These are phyloP conservation scores for Orthosia gothica DNA, from an alignment of 2,888 invertebrate species.

Conservation along the genomic window DNA sequence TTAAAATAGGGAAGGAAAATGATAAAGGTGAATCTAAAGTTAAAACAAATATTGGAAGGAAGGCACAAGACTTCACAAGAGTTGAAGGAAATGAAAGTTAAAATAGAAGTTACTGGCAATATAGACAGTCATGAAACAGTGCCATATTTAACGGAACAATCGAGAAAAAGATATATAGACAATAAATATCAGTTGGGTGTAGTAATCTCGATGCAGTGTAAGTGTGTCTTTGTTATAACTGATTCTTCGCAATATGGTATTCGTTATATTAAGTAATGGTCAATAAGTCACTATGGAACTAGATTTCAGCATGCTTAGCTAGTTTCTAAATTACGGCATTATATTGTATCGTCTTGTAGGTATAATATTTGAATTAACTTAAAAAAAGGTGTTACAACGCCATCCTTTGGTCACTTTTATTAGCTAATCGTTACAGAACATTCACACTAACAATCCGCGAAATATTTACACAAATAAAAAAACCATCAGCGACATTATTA, in stretches of 20 bases:
- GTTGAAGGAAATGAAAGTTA: neutral
- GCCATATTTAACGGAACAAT: neutral
- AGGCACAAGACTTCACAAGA: neutral
- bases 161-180: neutral
- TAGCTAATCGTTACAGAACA: conserved; percentile 1
- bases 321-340: neutral
- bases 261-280: neutral
- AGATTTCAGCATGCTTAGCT: neutral
- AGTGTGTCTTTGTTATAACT: neutral
- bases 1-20: neutral
- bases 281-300: neutral
- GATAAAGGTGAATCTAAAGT: neutral
- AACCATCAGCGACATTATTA: conserved; percentile 64
- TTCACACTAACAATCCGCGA: conserved; percentile 29
- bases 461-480: conserved; percentile 60
- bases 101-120: neutral
- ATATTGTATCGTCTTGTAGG: no score
- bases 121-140: neutral
- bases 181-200: neutral
- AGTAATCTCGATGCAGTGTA: neutral
- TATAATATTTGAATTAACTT: neutral
- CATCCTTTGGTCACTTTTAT: neutral
- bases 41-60: conserved; percentile 8
- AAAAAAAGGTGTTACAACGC: neutral
- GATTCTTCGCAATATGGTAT: neutral